These are phyloP conservation scores for Chondrosia reniformis DNA, from an alignment of 37 sponge, comb jelly and placozoan genomes.

Conservation along the genomic window DNA sequence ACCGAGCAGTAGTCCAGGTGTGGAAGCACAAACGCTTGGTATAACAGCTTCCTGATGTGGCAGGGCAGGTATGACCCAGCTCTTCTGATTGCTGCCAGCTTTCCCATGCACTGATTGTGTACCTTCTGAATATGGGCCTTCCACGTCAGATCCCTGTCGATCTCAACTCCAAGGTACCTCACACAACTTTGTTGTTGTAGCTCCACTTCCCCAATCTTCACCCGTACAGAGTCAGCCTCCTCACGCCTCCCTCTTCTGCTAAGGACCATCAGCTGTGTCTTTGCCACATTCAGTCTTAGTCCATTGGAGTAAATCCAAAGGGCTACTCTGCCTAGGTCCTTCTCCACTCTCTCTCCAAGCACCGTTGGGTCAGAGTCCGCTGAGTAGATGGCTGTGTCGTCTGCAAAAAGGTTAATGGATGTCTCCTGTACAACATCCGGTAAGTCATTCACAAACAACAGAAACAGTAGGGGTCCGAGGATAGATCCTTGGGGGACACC, in stretches of 20 bases:
- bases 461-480: slow-evolving; percentile 19
- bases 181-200: background rate
- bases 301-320: background rate
- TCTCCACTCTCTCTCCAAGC: background rate
- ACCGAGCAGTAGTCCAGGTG: slow-evolving; percentile 6
- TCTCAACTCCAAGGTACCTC: slow-evolving; percentile 5
- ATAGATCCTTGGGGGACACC: slow-evolving; percentile 35
- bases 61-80: background rate
- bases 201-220: slow-evolving; percentile 1
- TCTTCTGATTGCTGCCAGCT: background rate
- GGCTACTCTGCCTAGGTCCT: background rate
- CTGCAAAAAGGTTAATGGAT: slow-evolving; percentile 21
- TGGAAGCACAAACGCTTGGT: background rate
- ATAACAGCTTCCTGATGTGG: background rate
- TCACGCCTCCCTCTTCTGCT: background rate
- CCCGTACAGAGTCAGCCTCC: background rate
- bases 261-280: slow-evolving; percentile 1
- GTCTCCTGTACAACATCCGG: slow-evolving; percentile 3
- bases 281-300: slow-evolving; percentile 6
- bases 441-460: slow-evolving; percentile 25
- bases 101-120: background rate
- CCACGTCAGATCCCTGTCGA: slow-evolving; percentile 1
- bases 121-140: slow-evolving; percentile 11
- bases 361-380: slow-evolving; percentile 1
- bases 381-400: slow-evolving; percentile 21